Conservation (phyloP, 2,888 invertebrate species). For the Nipponacmea schrenckii region DNA sequence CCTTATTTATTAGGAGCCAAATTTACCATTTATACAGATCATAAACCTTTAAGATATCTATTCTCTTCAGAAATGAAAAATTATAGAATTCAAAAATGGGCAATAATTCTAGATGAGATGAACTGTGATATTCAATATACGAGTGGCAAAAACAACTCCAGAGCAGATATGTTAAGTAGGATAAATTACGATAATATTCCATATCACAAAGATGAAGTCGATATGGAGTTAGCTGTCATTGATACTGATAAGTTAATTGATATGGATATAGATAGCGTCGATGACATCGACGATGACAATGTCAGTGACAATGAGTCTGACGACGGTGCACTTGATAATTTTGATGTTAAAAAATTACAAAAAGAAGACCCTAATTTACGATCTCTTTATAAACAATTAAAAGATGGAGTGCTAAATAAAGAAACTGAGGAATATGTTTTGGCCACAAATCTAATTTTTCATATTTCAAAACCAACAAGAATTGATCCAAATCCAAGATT, state of each 20-base stretch:
- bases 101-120: not conserved
- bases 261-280: not conserved
- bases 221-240: not conserved
- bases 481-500: not conserved
- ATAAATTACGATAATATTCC: not conserved
- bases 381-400: not conserved
- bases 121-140: not conserved
- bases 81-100: slow-evolving; percentile 3
- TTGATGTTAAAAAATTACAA: not conserved
- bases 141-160: not conserved
- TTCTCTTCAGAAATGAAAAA: slow-evolving; percentile 15
- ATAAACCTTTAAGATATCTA: slow-evolving; percentile 13
- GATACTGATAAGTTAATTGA: not conserved
- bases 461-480: not conserved
- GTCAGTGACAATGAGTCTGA: no score
- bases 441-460: not conserved
- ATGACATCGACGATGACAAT: not conserved
- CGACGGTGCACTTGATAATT: not conserved
- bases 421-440: not conserved
- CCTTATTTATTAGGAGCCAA: not conserved
- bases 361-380: not conserved
- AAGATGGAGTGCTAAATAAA: not conserved
- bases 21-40: slow-evolving; percentile 16
- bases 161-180: not conserved
- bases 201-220: not conserved